A percentile compares a stretch with the other conserved stretches of the same genome.
Evolutionary conservation across 2,797 vertebrate genomes (phyloP).

Genomic region (Crocidura indochinensis): DNA sequence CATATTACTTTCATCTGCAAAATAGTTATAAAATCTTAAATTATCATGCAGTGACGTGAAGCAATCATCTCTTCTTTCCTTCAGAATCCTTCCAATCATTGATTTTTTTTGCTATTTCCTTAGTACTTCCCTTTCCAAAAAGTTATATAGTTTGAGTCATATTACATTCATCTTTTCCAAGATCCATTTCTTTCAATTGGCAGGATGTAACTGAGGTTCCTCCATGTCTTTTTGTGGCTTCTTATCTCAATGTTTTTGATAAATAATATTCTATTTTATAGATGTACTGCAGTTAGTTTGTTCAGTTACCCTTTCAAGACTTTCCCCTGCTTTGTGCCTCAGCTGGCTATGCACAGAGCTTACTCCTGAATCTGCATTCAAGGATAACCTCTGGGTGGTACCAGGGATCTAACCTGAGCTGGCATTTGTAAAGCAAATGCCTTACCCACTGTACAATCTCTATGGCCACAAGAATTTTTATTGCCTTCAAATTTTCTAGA

Average conservation of each 20-base stretch:
- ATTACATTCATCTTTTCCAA: slow-evolving; percentile 1
- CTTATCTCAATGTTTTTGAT: slow-evolving; percentile 9
- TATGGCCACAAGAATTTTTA: no score
- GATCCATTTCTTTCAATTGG: slow-evolving; percentile 34
- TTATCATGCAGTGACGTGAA: no score
- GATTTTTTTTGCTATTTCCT: neutral
- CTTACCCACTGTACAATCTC: no score
- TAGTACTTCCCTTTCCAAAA: slow-evolving; percentile 41
- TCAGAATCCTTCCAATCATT: neutral
- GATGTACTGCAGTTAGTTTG: neutral
- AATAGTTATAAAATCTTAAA: no score
- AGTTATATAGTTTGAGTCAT: neutral
- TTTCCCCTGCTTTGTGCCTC: slow-evolving; percentile 17
- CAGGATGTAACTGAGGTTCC: no score
- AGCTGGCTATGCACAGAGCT: neutral
- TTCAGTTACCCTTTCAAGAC: neutral
- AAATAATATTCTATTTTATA: neutral
- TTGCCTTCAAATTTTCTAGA: neutral
- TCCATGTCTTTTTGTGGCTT: neutral
- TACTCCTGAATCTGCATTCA: neutral
- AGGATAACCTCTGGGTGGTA: neutral
- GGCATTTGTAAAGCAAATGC: no score
- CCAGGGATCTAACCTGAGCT: neutral
- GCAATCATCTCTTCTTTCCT: neutral
- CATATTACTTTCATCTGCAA: no score